Conservation (phyloP, 2,113 vertebrate species). For the Thunnus maccoyii region DNA sequence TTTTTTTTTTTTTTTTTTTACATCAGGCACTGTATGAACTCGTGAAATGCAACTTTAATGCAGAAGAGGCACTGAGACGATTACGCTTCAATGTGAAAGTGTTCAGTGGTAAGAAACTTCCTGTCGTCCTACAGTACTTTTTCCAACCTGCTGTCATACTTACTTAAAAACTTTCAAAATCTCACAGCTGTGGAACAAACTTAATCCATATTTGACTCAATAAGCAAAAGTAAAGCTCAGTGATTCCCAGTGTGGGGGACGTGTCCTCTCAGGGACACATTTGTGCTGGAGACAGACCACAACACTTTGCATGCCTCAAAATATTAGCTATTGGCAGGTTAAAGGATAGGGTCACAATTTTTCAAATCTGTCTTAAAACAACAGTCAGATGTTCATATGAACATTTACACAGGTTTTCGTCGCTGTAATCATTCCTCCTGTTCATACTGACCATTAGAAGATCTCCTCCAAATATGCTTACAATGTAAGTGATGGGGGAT, state of each 20-base stretch:
- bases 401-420: no score
- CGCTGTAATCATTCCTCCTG: no score
- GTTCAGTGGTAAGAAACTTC: slow-evolving; percentile 87
- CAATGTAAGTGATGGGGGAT: no score
- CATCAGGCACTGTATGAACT: slow-evolving; percentile 93
- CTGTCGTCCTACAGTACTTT: neutral
- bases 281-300: neutral
- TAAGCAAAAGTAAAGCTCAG: no score
- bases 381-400: no score
- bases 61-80: slow-evolving; percentile 92
- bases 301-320: neutral
- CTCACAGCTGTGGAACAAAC: neutral
- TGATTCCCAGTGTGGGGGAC: no score
- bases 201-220: neutral
- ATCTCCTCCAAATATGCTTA: no score
- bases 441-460: no score
- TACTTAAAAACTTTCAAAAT: neutral
- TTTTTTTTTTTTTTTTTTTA: neutral
- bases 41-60: slow-evolving; percentile 95
- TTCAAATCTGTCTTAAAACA: no score
- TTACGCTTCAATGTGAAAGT: slow-evolving; percentile 95
- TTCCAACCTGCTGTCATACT: neutral
- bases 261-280: neutral
- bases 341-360: no score
- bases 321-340: neutral